Evolutionary conservation across 2,888 invertebrate species (phyloP).

Genomic region (Agapostemon virescens): DNA sequence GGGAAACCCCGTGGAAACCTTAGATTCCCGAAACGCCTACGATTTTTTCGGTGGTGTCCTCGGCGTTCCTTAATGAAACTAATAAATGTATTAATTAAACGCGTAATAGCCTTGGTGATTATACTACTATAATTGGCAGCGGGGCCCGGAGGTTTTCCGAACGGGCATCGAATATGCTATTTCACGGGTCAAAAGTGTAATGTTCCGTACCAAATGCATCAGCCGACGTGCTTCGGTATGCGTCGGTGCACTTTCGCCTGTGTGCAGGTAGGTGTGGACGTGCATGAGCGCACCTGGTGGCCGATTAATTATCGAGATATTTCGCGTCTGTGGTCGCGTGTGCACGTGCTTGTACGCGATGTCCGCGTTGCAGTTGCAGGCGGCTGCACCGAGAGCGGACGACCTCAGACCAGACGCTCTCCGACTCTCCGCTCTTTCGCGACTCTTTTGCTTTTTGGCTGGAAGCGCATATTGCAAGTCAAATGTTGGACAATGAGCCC

Average conservation of each 20-base stretch:
- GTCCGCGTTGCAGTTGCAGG: conserved; percentile 49
- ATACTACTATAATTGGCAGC: conserved; percentile 27
- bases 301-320: conserved; percentile 76
- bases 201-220: conserved; percentile 46
- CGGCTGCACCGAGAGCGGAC: conserved; percentile 14
- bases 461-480: conserved; percentile 24
- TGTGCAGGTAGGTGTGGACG: conserved; percentile 10
- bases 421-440: neutral
- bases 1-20: neutral
- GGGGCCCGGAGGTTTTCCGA: conserved; percentile 21
- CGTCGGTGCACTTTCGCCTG: neutral
- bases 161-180: conserved; percentile 46
- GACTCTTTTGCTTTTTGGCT: conserved; percentile 38
- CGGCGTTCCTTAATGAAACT: conserved; percentile 14
- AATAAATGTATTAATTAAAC: conserved; percentile 35
- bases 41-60: neutral
- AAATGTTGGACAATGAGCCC: conserved; percentile 33
- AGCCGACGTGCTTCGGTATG: neutral
- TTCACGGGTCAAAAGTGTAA: conserved; percentile 51
- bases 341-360: conserved; percentile 55
- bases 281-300: conserved; percentile 42
- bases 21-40: neutral
- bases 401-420: conserved; percentile 6
- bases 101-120: conserved; percentile 16
- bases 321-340: conserved; percentile 65